Evolutionary conservation across 2,113 vertebrate species (phyloP), one percentile per base, ranked within the genome.

Genomic region (Antennarius striatus): DNA sequence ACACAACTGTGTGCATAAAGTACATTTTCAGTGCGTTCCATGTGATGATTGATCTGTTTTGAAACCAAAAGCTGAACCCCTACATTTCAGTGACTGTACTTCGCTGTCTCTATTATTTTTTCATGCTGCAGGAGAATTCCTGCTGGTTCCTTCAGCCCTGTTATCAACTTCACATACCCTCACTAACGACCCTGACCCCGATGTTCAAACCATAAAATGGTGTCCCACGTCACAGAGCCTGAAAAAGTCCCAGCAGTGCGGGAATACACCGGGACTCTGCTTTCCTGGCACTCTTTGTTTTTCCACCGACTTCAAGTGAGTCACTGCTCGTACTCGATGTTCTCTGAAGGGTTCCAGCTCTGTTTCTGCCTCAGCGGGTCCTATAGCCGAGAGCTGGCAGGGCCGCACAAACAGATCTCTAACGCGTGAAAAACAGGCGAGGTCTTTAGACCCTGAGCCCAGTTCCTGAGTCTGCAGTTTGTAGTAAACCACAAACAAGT

Each of bases 281-380:
- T 86, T 88, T 87, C 83, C 78, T 80, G 77, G 75, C 66, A 84
- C 39, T 6, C 15, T 48, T 50, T 7, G 11, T 63, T 72, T 80
- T 83, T 87, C 82, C 81, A 82, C 43, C 51, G 43, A 30, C 53
- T 66, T 4, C 11, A 13, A 46, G 61, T 75, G 80, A 86, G 51
- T 83, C 83, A 86, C 59, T 22, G 56, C 61, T 75, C 15, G 7
- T 65, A 56, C n/a, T 58, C 53, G 48, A 50, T 17, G 68, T 60
- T 63, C 57, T 53, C 36, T 47, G 63, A 52, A 32, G 53, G 43
- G 71, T 68, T 75, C 61, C 73, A 49, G 50, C 48, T 54, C 65
- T 29, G 57, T 15, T 60, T 58, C 66, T 57, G 77, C 63, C 39
- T 50, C 15, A 4, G 17, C 60, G 8, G 50, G 56, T 70, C 30